Evolutionary conservation across 1,140 invertebrate genomes (phyloP), one percentile per base, ranked within the genome.

Genomic region (Drosophila elegans): DNA sequence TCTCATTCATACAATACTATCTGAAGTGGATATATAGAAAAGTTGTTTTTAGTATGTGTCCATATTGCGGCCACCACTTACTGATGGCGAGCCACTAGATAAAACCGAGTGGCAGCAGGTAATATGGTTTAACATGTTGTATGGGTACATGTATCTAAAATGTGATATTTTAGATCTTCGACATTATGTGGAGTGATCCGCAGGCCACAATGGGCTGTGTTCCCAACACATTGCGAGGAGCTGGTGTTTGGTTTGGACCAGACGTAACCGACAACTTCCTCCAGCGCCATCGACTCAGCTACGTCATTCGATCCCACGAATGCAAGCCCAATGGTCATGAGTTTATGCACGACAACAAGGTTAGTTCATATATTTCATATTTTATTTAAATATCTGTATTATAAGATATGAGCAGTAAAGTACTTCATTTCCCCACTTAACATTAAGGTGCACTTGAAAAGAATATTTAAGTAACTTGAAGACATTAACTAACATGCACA

Each of bases 271-370:
- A 95, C 21, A 93, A 94, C 9, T 96, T 98, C 78, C 93, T 98
- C 12, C 93, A 95, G 69, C 95, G 95, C 80, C 95, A 98, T 92
- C 95, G 95, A 64, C 93, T 98, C 4, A 93, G 94, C 59, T 95
- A 96, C 76, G 92, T 98, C 2, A 95, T 98, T 21, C 94, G 98
- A 41, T 98, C 97, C 10, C 98, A 98, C 91, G 97, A 98, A 92
- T 98, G 98, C 92, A 98, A 98, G 93, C 94, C 95, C 1, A 96
- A 97, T 38, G 98, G 98, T 2, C 98, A 97, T 90, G 97, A 98
- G 92, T 95, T 97, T 57, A 94, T 95, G 27, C 98, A 98, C 81
- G 94, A 96, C 85, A 95, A 96, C 62, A 96, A 96, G 93, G 96
- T 97, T 91, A 92, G 34, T 69, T 7, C 1, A 32, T 11, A 9